Base-by-base conservation (phyloP, 2,888 invertebrate species). In the Rutpela maculata region DNA sequence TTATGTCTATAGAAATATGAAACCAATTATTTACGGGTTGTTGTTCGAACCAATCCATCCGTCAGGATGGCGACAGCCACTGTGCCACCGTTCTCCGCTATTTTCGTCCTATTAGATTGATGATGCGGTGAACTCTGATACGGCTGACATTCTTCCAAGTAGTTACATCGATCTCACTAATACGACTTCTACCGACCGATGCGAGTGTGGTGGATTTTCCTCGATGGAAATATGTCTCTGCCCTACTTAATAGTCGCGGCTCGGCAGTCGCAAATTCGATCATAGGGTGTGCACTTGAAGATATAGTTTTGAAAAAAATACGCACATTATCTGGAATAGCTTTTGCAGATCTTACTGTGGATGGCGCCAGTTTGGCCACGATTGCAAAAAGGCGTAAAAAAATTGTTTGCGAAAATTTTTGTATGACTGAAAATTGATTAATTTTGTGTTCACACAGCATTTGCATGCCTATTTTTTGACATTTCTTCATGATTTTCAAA, bases 11-110 rank as follows among this genome's bases (percentile, higher is more conserved):
- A 43, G 80, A 83, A 83, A 83, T 81, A 83, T 83, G 81, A 75
- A 74, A 75, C 78, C 80, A 81, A 81, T 82, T 82, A 83, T 81
- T 80, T 80, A 81, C 76, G 68, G 69, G 73, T 63, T 55, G 55
- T 62, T 78, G 60, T 78, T 70, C 69, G 66, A 63, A 72, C 69
- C 75, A 75, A 73, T 67, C 70, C 63, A 78, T 68, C 75, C 69
- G 69, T 75, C 75, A 65, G 66, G 55, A 19, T 65, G 18, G 22
- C 38, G 60, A 70, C 57, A 70, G 50, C 60, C 60, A 26, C 22
- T 19, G 59, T 59, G 59, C 22, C 35, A 35, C 59, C n/a, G 60
- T 60, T 43, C 60, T 57, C 70, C 55, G 59, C 71, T 60, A 66
- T 65, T 68, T 77, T 65, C 57, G 65, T 73, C 67, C 68, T 77